Conservation (phyloP, 2,797 vertebrate species). For the Acrossocheilus wenchowensis region DNA sequence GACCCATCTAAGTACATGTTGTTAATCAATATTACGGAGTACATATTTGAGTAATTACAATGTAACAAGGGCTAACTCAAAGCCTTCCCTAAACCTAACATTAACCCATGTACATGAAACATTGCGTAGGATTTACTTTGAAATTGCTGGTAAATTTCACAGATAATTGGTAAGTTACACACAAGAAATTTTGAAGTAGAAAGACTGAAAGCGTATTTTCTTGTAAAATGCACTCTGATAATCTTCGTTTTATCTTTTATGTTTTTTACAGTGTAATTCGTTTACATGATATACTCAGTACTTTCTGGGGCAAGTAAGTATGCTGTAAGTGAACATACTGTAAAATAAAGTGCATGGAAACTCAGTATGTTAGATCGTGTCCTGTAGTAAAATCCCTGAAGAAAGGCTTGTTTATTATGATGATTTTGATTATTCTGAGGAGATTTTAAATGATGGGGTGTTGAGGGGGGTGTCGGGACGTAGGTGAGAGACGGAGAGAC, state of each 20-base stretch:
- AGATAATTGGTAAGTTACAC: background rate
- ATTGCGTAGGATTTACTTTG: background rate
- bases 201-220: background rate
- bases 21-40: too few relatives aligned
- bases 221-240: too few relatives aligned
- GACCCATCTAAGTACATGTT: too few relatives aligned
- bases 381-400: background rate
- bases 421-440: slow-evolving; percentile 15
- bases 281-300: background rate
- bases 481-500: slow-evolving; percentile 53
- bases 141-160: background rate
- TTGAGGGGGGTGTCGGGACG: slow-evolving; percentile 29
- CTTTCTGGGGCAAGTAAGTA: background rate
- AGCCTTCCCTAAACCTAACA: background rate
- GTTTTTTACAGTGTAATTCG: background rate
- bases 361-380: background rate
- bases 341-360: background rate
- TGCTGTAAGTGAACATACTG: background rate
- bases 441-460: slow-evolving; percentile 21
- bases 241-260: too few relatives aligned
- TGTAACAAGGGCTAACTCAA: background rate
- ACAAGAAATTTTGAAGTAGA: background rate
- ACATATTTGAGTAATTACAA: too few relatives aligned
- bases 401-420: background rate
- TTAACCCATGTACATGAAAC: background rate